Evolutionary conservation across 2,797 vertebrate species (phyloP), one percentile per base, ranked within the genome.

Genomic region (Coilia nasus): DNA sequence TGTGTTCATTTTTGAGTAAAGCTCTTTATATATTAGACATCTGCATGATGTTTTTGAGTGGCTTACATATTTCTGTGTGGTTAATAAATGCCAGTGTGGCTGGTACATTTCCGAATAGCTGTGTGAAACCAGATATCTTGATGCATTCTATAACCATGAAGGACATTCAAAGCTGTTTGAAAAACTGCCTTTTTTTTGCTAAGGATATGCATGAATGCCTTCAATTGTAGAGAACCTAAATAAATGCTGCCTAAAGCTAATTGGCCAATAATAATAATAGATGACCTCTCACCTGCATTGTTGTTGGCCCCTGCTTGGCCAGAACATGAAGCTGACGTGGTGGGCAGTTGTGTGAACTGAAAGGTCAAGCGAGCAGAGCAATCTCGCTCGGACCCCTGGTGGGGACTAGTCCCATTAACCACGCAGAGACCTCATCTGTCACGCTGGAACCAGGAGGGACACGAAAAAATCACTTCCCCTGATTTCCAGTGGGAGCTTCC

Each of bases 111-210:
- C 14, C 3, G 35, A 9, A 19, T 41, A 35, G 35, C 71, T 41
- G 15, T 44, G 71, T 21, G 35, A 44, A 78, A n/a, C 67, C 67
- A 41, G 67, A 4, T 35, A 3, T 10, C 41, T 44, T 44, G 71
- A 78, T 44, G 17, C 19, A 21, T 78, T 41, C 17, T 35, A 41
- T 19, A 44, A 21, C 7, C 15, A 78, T 78, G 71, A 71, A 35
- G 28, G 67, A 41, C 28, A 78, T 19, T 78, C 35, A 78, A 17
- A 78, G 71, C 71, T 78, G 17, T 78, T 44, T 75, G 67, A 75
- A 19, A 78, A 19, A 5, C 41, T 6, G 17, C 6, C 6, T 7
- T 21, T 44, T 78, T 78, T 78, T 7, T 64, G 60, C 60, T 64
- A 25, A 10, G n/a, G 60, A 44, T 10, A 21, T 78, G 25, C 28